Conservation (phyloP, 2,113 vertebrate species). For the Mixornis gularis region DNA sequence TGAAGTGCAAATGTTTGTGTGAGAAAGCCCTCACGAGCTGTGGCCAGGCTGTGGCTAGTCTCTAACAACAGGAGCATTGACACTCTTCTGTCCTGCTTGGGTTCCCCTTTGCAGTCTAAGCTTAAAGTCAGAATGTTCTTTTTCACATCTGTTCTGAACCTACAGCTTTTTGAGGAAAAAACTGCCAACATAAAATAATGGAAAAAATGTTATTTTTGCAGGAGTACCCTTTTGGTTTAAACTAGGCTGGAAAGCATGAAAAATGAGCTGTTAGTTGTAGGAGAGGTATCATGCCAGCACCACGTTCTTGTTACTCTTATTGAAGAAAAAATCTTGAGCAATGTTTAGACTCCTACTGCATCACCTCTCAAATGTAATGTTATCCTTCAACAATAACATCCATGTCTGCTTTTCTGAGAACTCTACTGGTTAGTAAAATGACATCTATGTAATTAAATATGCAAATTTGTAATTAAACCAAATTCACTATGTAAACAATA, state of each 20-base stretch:
- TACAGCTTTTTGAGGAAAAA: background rate
- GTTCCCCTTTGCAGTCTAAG: background rate
- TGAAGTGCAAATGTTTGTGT: background rate
- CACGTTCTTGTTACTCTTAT: background rate
- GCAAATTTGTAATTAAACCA: background rate
- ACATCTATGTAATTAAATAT: background rate
- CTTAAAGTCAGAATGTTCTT: background rate
- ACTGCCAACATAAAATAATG: background rate
- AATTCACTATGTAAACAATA: background rate
- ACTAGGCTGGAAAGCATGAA: background rate
- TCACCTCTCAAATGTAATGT: background rate
- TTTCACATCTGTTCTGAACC: background rate
- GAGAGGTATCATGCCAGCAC: accelerated
- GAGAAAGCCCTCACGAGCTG: background rate
- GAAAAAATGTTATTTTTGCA: background rate
- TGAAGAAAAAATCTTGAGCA: background rate
- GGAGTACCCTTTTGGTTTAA: background rate
- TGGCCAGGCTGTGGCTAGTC: constrained; percentile 22
- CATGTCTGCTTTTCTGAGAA: background rate
- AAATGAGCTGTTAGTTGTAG: background rate
- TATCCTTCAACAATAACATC: background rate
- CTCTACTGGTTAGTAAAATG: background rate
- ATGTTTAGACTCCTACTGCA: constrained; percentile 14
- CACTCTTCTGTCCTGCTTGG: background rate
- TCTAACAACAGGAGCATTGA: background rate